Evolutionary conservation across 1,140 invertebrate genomes (phyloP).

Genomic region (Parasteatoda tepidariorum): DNA sequence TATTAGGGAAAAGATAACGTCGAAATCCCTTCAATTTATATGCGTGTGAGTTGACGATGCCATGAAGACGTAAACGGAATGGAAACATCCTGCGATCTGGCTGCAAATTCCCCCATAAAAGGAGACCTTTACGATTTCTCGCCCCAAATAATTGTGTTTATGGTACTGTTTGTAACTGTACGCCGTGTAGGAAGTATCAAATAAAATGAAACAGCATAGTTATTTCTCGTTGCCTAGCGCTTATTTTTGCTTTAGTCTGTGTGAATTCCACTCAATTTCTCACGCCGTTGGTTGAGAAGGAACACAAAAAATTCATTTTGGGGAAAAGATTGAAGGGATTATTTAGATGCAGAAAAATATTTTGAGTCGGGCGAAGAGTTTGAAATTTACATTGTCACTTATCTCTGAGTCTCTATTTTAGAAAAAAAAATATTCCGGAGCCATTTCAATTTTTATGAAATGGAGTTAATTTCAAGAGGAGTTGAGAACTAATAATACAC

Average conservation of each 20-base stretch:
- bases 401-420: not conserved
- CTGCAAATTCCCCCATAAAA: not conserved
- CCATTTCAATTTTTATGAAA: no score
- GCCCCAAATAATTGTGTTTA: constrained; percentile 11
- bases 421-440: not conserved
- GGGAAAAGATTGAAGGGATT: no score
- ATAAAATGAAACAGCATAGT: not conserved
- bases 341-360: no score
- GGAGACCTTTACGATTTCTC: constrained; percentile 1
- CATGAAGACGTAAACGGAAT: not conserved
- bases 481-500: no score
- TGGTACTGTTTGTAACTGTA: not conserved
- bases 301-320: no score
- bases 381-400: not conserved
- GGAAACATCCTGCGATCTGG: not conserved
- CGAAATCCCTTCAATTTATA: not conserved
- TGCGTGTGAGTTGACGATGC: not conserved
- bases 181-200: not conserved
- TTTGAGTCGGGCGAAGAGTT: no score
- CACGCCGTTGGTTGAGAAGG: no score
- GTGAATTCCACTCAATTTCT: not conserved
- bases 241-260: not conserved
- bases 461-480: no score
- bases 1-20: no score
- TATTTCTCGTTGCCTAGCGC: not conserved